Base-by-base conservation (phyloP, 2,113 vertebrate species). In the Muscicapa adusta region DNA sequence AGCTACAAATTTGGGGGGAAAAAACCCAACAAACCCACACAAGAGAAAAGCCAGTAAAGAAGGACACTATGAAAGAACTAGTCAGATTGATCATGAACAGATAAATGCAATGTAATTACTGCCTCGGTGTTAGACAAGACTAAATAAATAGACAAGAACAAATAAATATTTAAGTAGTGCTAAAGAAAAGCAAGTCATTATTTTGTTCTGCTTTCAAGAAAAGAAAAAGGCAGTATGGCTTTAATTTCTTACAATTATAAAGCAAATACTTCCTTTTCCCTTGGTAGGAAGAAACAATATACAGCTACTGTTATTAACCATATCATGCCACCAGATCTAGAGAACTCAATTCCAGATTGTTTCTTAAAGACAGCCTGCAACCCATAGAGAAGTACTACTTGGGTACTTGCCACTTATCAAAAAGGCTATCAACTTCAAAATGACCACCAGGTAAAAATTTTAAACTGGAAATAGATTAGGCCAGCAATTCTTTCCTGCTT, bases 1-100 rank as follows among this genome's bases (percentile, higher is more conserved):
- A 77, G 18, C 23, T 38, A 50, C 54, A 60, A 10, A 34, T 42
- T 5, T 4, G 26, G 2, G 9, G 2, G 12, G 1, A 3, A 7
- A 20, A 20, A 42, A n/a, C 8, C 5, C 7, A 62, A 40, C 19
- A 57, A 53, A 56, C 2, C 7, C 16, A 84, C 12, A 60, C 6
- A 68, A 47, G n/a, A 51, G 2, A 61, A 84, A 67, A 68, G 33
- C 0, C 31, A 68, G 10, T 9, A 45, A 38, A 11, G 3, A 38
- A 68, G 12, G 34, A 77, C 34, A 88, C 54, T 34, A 65, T 0
- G 2, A 77, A 62, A 17, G 29, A 66, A 58, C 42, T 85, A 60
- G 10, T 91, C 34, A 38, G 45, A 50, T 3, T n/a, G 9, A 56
- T 65, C 26, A 73, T 7, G 11, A 87, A 82, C 33, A 91, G 22